Conservation (phyloP, 2,113 vertebrate genomes). For the Gobio gobio region DNA sequence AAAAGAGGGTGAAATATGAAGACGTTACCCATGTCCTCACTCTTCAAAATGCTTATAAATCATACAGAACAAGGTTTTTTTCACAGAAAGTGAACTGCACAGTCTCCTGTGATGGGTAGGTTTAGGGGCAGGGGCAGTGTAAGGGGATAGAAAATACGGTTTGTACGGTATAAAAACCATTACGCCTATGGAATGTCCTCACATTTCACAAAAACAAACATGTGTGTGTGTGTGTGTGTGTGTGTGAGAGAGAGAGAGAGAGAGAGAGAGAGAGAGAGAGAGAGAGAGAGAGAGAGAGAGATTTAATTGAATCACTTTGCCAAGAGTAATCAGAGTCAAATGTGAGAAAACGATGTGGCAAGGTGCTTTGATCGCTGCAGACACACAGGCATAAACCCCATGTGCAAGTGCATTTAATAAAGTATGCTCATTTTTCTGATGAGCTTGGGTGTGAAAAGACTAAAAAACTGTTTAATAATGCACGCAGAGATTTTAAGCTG, state of each 20-base stretch:
- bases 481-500: conserved; percentile 57
- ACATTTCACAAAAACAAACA: no score
- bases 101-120: no score
- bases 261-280: conserved; percentile 34
- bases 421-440: conserved; percentile 73
- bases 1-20: no score
- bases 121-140: no score
- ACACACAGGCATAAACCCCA: conserved; percentile 64
- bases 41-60: no score
- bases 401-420: conserved; percentile 79
- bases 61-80: no score
- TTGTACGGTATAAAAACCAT: no score
- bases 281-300: conserved; percentile 58
- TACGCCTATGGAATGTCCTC: no score
- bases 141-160: no score
- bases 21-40: no score
- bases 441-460: conserved; percentile 74
- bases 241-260: conserved; percentile 34
- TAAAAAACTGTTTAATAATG: conserved; percentile 77
- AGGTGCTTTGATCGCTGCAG: conserved; percentile 74
- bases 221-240: background rate
- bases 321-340: conserved; percentile 52
- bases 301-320: conserved; percentile 76
- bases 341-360: conserved; percentile 41
- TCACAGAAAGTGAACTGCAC: no score